A percentile compares a stretch with the other conserved stretches of the same genome.
These are phyloP conservation scores for Meteorus colon DNA, from an alignment of 2,888 invertebrate species.

Conservation along the genomic window DNA sequence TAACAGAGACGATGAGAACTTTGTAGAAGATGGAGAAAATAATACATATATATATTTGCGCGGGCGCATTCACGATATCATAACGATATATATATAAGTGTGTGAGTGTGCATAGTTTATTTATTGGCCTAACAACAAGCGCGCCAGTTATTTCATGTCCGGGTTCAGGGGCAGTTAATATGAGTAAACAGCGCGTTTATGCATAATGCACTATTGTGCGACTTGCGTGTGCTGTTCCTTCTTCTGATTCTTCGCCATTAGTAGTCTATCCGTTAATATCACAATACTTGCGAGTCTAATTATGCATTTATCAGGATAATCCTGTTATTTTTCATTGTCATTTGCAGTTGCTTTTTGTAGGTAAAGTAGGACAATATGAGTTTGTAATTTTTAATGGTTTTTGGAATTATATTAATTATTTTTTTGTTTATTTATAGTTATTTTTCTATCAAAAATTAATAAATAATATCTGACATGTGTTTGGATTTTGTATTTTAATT, in stretches of 20 bases:
- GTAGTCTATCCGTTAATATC: not conserved
- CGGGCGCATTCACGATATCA: slow-evolving; percentile 6
- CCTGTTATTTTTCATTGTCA: too few species aligned
- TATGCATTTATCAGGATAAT: too few species aligned
- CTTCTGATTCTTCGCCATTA: slow-evolving; percentile 10
- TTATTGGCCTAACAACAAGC: slow-evolving; percentile 34
- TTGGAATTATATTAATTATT: too few species aligned
- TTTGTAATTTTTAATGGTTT: too few species aligned
- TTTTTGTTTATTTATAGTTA: too few species aligned
- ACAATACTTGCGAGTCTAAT: too few species aligned
- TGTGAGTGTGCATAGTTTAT: slow-evolving; percentile 21
- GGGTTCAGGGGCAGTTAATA: slow-evolving; percentile 55
- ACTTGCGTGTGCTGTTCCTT: slow-evolving; percentile 37
- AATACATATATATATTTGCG: slow-evolving; percentile 8
- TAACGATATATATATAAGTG: slow-evolving; percentile 16
- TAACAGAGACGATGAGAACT: slow-evolving; percentile 32
- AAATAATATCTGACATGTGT: too few species aligned
- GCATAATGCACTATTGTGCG: slow-evolving; percentile 41
- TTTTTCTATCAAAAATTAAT: too few species aligned
- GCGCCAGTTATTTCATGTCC: slow-evolving; percentile 49
- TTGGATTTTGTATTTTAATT: too few species aligned
- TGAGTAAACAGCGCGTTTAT: slow-evolving; percentile 49
- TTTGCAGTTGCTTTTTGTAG: too few species aligned
- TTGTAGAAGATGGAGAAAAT: not conserved
- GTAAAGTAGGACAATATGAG: too few species aligned